Conservation (phyloP, 1,140 invertebrate genomes). For the Hycleus phaleratus region DNA sequence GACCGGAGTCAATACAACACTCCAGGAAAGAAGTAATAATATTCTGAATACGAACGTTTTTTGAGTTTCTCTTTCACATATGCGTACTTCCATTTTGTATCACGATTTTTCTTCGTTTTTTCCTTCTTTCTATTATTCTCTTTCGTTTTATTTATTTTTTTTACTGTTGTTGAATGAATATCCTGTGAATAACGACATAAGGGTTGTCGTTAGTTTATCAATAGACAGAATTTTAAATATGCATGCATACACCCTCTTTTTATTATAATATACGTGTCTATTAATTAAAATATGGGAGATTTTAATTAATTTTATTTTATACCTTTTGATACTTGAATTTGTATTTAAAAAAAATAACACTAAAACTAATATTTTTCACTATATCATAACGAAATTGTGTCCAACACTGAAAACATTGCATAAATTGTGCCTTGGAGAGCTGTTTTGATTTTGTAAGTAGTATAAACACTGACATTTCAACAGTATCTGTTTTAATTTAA, state of each 20-base stretch:
- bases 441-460: conserved; percentile 2
- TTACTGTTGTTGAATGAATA: conserved; percentile 7
- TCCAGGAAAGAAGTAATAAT: conserved; percentile 16
- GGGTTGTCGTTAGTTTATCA: conserved; percentile 11
- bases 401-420: conserved; percentile 5
- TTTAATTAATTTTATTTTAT: no score
- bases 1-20: conserved; percentile 12
- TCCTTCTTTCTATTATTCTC: no score
- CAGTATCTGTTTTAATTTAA: no score
- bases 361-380: no score
- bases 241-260: no score
- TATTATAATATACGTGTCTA: no score
- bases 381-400: no score
- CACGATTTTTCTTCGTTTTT: neutral
- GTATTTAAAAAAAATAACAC: no score
- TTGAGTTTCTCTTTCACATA: conserved; percentile 15
- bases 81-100: conserved; percentile 14
- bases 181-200: conserved; percentile 12
- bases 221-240: neutral
- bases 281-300: no score
- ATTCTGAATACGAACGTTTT: conserved; percentile 12
- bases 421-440: conserved; percentile 5
- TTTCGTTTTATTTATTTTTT: no score
- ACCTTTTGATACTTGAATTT: no score
- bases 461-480: conserved; percentile 1